Evolutionary conservation across 2,888 invertebrate genomes (phyloP).

Genomic region (Masnerella sp.): DNA sequence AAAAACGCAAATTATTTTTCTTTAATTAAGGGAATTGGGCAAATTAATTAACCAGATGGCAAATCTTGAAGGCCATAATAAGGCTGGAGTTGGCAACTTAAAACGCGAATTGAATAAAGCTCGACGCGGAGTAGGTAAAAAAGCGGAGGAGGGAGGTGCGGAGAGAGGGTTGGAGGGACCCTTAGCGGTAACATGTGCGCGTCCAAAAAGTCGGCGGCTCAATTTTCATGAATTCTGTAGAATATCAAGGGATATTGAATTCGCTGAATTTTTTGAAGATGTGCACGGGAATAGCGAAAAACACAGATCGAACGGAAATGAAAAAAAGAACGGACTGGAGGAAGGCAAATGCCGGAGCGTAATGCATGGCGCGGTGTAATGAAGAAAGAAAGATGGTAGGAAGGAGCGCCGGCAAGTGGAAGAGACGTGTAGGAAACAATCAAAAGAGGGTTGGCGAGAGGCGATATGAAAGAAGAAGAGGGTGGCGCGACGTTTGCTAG

Average conservation of each 20-base stretch:
- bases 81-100: no score
- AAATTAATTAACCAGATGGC: no score
- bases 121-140: no score
- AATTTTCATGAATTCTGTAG: slow-evolving; percentile 77
- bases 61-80: no score
- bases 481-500: slow-evolving; percentile 67
- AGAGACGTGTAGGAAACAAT: slow-evolving; percentile 74
- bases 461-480: slow-evolving; percentile 66
- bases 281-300: slow-evolving; percentile 79
- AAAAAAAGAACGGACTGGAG: slow-evolving; percentile 60
- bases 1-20: no score
- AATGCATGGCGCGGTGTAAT: slow-evolving; percentile 50
- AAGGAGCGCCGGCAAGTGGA: slow-evolving; percentile 65
- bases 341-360: slow-evolving; percentile 54
- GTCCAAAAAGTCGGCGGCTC: slow-evolving; percentile 72
- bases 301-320: slow-evolving; percentile 53
- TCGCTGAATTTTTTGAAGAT: slow-evolving; percentile 73
- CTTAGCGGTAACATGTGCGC: slow-evolving; percentile 43
- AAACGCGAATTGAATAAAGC: no score
- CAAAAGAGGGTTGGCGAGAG: slow-evolving; percentile 67
- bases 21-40: no score
- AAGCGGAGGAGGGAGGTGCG: no score
- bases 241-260: slow-evolving; percentile 75
- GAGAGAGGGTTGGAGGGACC: no score
- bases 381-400: slow-evolving; percentile 57